phyloP scores from a whole-genome alignment of 2,888 invertebrate species.

The Drosophila pseudotalamancana region DNA sequence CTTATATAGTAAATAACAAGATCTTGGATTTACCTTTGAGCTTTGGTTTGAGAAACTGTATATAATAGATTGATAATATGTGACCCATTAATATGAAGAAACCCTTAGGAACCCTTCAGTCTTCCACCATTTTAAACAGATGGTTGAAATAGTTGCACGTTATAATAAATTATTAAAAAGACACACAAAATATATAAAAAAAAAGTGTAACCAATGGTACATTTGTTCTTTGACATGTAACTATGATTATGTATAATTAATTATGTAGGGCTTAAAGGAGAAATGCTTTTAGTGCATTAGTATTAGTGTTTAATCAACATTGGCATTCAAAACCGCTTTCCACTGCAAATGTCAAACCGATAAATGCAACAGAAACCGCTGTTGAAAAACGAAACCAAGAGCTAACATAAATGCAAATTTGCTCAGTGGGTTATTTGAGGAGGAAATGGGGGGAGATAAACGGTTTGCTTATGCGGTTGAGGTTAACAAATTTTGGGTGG shows the following conservation, averaged over 20 bases:
- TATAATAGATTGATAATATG: too few species aligned
- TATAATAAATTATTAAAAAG: too few species aligned
- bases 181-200: too few species aligned
- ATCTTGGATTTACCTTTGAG: too few species aligned
- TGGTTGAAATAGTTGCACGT: too few species aligned
- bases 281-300: neutral
- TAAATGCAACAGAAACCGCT: constrained; percentile 36
- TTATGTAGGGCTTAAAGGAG: neutral
- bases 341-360: constrained; percentile 47
- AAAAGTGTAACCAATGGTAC: neutral
- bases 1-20: too few species aligned
- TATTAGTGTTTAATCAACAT: constrained; percentile 1
- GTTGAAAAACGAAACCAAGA: neutral
- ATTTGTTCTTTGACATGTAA: neutral
- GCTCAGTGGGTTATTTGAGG: too few species aligned
- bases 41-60: too few species aligned
- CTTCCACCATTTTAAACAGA: too few species aligned
- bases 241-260: neutral
- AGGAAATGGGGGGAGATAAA: neutral
- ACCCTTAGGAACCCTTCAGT: too few species aligned
- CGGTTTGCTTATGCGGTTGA: constrained; percentile 48
- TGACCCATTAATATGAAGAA: too few species aligned
- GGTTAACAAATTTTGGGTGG: constrained; percentile 41
- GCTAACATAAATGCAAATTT: neutral
- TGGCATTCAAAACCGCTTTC: constrained; percentile 6